Percentiles rank a stretch among this genome's conserved stretches.
phyloP scores from a whole-genome alignment of 1,140 invertebrate species.

The Palaemon carinicauda region DNA sequence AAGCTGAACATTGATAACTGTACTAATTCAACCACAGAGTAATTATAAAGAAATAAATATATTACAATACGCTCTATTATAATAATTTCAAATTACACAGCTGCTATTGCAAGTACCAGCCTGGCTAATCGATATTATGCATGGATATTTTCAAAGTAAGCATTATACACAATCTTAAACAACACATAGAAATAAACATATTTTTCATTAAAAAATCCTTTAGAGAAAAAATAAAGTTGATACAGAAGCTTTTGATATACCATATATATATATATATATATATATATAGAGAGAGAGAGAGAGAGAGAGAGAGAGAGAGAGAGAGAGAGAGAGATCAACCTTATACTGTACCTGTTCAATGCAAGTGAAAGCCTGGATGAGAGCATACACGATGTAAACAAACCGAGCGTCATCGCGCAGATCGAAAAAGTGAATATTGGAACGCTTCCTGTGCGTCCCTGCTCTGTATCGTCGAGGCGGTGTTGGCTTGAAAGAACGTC shows the following conservation, averaged over 20 bases:
- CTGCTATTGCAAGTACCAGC: too few species aligned
- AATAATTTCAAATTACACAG: too few species aligned
- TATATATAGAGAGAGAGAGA: not conserved
- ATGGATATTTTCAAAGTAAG: too few species aligned
- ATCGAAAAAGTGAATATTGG: constrained; percentile 42
- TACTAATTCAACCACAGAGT: too few species aligned
- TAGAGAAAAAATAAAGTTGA: too few species aligned
- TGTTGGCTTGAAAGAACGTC: not conserved
- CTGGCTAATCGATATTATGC: too few species aligned
- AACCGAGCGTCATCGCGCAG: constrained; percentile 55
- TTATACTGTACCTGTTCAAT: constrained; percentile 52
- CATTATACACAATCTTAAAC: too few species aligned
- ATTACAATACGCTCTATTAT: too few species aligned
- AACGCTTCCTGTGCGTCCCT: not conserved
- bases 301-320: not conserved
- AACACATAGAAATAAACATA: not conserved
- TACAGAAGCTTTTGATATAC: too few species aligned
- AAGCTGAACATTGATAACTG: too few species aligned
- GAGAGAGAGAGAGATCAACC: not conserved
- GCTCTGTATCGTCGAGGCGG: not conserved
- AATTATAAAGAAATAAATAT: too few species aligned
- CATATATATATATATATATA: not conserved
- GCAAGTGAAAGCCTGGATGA: constrained; percentile 50
- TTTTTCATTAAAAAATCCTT: too few species aligned
- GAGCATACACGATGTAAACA: constrained; percentile 51